Evolutionary conservation across 2,113 vertebrate genomes (phyloP), one percentile per base, ranked within the genome.

Genomic region (Salvator merianae): DNA sequence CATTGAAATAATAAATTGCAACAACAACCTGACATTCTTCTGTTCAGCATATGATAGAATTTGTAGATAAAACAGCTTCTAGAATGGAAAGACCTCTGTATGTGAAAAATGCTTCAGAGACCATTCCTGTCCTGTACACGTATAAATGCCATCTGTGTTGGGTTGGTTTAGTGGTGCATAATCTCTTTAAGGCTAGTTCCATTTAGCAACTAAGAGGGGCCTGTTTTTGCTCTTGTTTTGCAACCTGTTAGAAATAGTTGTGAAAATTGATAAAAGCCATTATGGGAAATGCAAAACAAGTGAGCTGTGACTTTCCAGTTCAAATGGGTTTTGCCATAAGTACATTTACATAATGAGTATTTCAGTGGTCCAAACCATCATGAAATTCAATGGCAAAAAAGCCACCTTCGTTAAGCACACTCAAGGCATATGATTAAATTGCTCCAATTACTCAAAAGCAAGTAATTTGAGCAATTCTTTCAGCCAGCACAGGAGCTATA

Each of bases 361-460:
- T 40, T 79, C 36, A 81, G 53, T 32, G 16, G n/a, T 81, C 43
- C 47, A 53, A 36, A 77, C 24, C 43, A 77, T 12, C 24, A 24
- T 34, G 32, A 76, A 66, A 47, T 14, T 24, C 16, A 68, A 69
- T 43, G 34, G 59, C 77, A 79, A 43, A 9, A 43, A 28, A 24
- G 26, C 40, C 40, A 1, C 47, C 30, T 47, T 32, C 28, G 22
- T 79, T 79, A 79, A 47, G 38, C 68, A n/a, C 78, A 79, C 62
- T 9, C 63, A 79, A 47, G 40, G 47, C 63, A 62, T 68, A 79
- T 3, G 13, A n/a, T 32, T 50, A 24, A 68, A 68, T 68, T 68
- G 28, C 38, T 65, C 63, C 68, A 79, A 66, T 47, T 40, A 43
- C 63, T 65, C 78, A 79, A 79, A 79, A 79, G 63, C 18, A 68